Evolutionary conservation across 1,140 invertebrate species (phyloP), one percentile per base, ranked within the genome.

Genomic region (Saccostrea cuccullata): DNA sequence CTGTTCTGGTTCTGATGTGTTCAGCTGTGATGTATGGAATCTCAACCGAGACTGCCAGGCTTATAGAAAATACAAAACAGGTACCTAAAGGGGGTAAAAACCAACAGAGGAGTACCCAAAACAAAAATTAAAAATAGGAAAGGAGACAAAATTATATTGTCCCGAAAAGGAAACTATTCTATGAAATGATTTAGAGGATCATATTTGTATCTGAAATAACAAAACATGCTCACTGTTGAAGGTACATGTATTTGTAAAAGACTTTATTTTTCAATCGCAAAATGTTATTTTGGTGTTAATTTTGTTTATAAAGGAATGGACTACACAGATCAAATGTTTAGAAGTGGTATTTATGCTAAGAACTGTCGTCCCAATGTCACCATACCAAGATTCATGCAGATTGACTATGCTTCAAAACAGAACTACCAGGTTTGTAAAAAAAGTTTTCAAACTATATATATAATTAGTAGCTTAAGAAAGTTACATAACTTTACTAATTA

Each of bases 271-370:
- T 47, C 6, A 1, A 47, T 47, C 47, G 9, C 9, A 5, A 47
- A 9, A 36, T 88, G 55, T 88, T 73, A 23, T 23, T 67, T 70
- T 6, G n/a, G n/a, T 64, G 15, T 20, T 64, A 64, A 5, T 88
- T 56, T 20, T 60, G 30, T 86, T 88, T 82, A 26, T n/a, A 4
- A 73, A 90, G 90, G 67, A 82, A 70, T 82, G 13, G 90, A 90
- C 82, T 86, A 88, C 9, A 90, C 90, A 26, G 67, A 56, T 12
- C 55, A 86, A 55, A 55, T 90, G 58, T 55, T 86, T 55, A 40
- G 17, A 73, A 36, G 15, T 11, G 47, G 55, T 30, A n/a, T 86
- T 20, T n/a, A 70, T 26, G 60, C 85, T 36, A 64, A 86, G 60
- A 86, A 86, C 70, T 86, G 85, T 70, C 70, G 64, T 17, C 85